A percentile compares a stretch with the other conserved stretches of the same genome.
Conservation (phyloP, 2,113 vertebrate species). For the Charadrius vociferus region DNA sequence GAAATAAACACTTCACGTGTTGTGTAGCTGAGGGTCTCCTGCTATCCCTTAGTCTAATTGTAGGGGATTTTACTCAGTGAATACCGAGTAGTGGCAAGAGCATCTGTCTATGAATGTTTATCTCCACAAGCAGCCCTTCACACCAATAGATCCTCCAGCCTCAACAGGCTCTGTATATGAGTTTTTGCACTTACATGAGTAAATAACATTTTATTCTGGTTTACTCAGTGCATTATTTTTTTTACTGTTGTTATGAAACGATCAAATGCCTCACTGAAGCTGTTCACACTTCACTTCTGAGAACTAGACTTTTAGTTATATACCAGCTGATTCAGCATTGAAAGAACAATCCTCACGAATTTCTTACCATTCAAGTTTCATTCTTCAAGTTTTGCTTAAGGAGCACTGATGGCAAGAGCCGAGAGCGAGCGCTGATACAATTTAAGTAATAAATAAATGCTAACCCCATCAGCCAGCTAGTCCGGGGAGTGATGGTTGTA, state of each 20-base stretch:
- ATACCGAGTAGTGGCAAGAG: background rate
- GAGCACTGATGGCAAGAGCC: background rate
- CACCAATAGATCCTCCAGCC: background rate
- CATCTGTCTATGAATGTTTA: background rate
- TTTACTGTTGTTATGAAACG: background rate
- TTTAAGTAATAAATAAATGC: background rate
- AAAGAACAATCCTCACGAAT: background rate
- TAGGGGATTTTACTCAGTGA: background rate
- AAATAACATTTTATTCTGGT: background rate
- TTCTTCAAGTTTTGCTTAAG: background rate
- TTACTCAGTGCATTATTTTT: background rate
- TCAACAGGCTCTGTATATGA: background rate
- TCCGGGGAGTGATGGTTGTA: background rate
- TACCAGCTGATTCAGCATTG: background rate
- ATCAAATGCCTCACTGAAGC: background rate
- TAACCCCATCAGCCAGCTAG: background rate
- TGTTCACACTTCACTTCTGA: background rate
- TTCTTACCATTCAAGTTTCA: background rate
- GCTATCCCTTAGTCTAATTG: background rate
- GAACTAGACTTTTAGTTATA: background rate
- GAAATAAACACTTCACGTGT: background rate
- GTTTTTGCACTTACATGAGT: background rate
- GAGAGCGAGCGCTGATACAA: background rate
- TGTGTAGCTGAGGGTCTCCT: background rate
- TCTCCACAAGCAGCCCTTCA: background rate